A percentile compares a stretch with the other conserved stretches of the same genome.
Conservation (phyloP, 2,113 vertebrate genomes). For the Hypomesus transpacificus region DNA sequence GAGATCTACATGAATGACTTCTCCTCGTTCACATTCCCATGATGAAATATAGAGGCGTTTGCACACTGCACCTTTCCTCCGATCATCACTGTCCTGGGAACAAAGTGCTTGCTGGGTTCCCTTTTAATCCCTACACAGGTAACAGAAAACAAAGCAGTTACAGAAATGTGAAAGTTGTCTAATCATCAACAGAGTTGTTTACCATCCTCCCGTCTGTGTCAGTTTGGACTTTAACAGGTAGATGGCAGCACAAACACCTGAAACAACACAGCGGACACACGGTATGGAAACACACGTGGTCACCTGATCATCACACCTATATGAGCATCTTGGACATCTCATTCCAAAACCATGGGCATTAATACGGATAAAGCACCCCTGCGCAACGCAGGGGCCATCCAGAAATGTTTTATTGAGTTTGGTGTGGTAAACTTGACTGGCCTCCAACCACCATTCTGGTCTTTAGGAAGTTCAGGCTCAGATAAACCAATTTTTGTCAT, state of each 20-base stretch:
- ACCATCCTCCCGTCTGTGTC: background rate
- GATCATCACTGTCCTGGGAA: slow-evolving; percentile 85
- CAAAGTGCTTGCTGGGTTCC: slow-evolving; percentile 75
- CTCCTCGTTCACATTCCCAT: background rate
- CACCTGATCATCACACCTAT: too few relatives aligned
- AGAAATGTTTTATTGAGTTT: too few relatives aligned
- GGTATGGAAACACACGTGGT: too few relatives aligned
- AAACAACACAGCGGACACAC: background rate
- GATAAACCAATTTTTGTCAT: background rate
- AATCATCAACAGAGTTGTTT: background rate
- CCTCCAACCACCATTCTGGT: background rate
- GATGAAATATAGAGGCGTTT: too few relatives aligned
- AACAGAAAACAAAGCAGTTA: background rate
- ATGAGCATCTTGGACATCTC: too few relatives aligned
- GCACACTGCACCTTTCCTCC: slow-evolving; percentile 77
- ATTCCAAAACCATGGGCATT: too few relatives aligned
- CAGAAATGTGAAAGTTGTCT: background rate
- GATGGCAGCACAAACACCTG: slow-evolving; percentile 14
- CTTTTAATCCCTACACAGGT: slow-evolving; percentile 80
- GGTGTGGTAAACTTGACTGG: too few relatives aligned
- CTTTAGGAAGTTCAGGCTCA: background rate
- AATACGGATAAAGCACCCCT: too few relatives aligned
- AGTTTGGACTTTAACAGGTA: background rate
- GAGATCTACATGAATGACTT: background rate
- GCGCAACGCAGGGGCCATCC: too few relatives aligned